These are phyloP conservation scores for Oceanodroma tethys DNA, from an alignment of 2,113 vertebrate species.

Conservation along the genomic window DNA sequence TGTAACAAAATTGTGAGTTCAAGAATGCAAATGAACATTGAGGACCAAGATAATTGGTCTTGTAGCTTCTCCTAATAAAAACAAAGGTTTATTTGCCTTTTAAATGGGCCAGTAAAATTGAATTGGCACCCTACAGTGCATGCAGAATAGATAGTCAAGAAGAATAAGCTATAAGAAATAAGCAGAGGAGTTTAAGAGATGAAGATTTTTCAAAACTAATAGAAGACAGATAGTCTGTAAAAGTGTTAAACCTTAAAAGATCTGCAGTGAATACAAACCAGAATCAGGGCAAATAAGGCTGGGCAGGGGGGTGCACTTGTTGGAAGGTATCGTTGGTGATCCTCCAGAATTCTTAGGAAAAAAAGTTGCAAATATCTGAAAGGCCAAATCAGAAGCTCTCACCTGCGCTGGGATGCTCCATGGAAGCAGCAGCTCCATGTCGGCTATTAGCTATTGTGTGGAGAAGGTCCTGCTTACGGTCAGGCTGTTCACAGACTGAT, in stretches of 20 bases:
- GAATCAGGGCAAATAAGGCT: neutral
- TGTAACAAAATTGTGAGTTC: constrained; percentile 5
- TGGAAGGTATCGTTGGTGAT: neutral
- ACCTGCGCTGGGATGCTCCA: accelerated
- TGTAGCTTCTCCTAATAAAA: constrained; percentile 63
- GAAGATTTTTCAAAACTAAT: neutral
- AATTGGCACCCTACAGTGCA: constrained; percentile 24
- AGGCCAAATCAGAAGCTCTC: neutral
- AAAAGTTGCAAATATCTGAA: neutral
- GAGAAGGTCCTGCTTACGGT: neutral
- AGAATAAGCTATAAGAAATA: neutral
- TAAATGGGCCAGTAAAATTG: constrained; percentile 56
- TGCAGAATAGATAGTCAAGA: constrained; percentile 35
- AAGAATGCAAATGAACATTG: constrained; percentile 2
- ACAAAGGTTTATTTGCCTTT: constrained; percentile 60
- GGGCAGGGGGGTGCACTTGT: neutral
- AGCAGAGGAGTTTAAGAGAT: neutral
- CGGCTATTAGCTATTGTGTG: neutral
- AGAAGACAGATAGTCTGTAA: neutral
- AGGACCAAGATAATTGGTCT: constrained; percentile 37
- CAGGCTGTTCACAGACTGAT: neutral
- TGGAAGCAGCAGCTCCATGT: accelerated
- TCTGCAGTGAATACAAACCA: neutral
- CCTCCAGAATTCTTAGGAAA: neutral
- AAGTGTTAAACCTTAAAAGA: neutral